phyloP scores from a whole-genome alignment of 2,113 vertebrate genomes.

The Platysternon megacephalum region DNA sequence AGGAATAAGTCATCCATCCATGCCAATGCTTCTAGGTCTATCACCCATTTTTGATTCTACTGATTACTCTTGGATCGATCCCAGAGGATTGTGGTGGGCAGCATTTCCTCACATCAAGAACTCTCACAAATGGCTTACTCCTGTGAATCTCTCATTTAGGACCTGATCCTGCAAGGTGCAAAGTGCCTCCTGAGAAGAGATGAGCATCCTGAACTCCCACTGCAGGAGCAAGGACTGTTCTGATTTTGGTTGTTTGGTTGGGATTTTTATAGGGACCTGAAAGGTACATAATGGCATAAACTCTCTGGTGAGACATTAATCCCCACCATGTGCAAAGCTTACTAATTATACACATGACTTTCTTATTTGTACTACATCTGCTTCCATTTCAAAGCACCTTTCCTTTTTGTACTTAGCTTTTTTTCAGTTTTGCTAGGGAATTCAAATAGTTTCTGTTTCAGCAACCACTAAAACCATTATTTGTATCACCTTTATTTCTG shows the following conservation, averaged over 20 bases:
- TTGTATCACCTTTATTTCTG: neutral
- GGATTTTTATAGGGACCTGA: neutral
- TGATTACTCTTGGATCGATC: neutral
- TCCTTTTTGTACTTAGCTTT: neutral
- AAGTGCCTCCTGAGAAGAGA: neutral
- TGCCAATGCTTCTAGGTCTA: neutral
- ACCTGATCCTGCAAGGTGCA: neutral
- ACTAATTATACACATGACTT: neutral
- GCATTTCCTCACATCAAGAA: neutral
- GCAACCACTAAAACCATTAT: neutral
- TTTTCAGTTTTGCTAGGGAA: neutral
- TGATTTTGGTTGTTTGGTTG: no score
- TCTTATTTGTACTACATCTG: neutral
- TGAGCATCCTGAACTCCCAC: neutral
- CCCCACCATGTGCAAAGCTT: neutral
- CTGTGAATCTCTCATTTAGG: neutral
- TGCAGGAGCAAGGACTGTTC: neutral
- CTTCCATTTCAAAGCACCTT: neutral
- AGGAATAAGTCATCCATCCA: neutral
- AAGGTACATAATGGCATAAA: neutral
- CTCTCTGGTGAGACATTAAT: neutral
- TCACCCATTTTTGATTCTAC: neutral
- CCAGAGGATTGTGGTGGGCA: rapidly evolving
- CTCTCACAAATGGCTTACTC: neutral
- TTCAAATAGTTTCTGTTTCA: neutral